Evolutionary conservation across 2,888 invertebrate genomes (phyloP), one percentile per base, ranked within the genome.

Genomic region (Tenthredo scrophulariae): DNA sequence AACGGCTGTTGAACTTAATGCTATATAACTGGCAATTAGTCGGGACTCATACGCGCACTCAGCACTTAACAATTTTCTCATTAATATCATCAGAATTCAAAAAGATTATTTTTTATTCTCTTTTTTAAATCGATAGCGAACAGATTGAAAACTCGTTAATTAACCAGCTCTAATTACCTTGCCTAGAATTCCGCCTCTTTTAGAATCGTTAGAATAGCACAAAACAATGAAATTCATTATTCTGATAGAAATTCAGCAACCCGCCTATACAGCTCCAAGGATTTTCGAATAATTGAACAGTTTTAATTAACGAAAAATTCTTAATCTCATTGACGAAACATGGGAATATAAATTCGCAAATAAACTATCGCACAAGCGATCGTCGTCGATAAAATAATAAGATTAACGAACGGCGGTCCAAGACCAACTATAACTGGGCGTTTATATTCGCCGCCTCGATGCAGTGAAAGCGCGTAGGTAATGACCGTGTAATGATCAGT

Each of bases 391-490:
- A 74, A 74, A 74, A 74, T 74, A 74, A 43, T 74, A 67, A 33
- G 67, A 67, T 74, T 43, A 26, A 74, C 43, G 43, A 74, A 26
- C 40, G 9, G 26, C 43, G 46, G 29, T 74, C 43, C 22, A 43
- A 54, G 46, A 54, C 50, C 29, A 77, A 22, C 50, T 50, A 43
- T 74, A 77, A 29, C n/a, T 33, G 26, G 2, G 26, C 29, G 50
- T 33, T 50, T n/a, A 58, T 80, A 58, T 80, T 80, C 40, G 40
- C 40, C 62, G 62, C 15, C 80, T 80, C 15, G 80, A 43, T 29
- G 77, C 43, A 62, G 80, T 80, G 80, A 80, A 80, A 80, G 80
- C 62, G 80, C 37, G 80, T 80, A 80, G 80, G 58, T 80, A 80
- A 80, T 80, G 58, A 80, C 80, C 80, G 80, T 62, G 80, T 80